Conservation (phyloP, 2,113 vertebrate genomes). For the Kryptolebias marmoratus region DNA sequence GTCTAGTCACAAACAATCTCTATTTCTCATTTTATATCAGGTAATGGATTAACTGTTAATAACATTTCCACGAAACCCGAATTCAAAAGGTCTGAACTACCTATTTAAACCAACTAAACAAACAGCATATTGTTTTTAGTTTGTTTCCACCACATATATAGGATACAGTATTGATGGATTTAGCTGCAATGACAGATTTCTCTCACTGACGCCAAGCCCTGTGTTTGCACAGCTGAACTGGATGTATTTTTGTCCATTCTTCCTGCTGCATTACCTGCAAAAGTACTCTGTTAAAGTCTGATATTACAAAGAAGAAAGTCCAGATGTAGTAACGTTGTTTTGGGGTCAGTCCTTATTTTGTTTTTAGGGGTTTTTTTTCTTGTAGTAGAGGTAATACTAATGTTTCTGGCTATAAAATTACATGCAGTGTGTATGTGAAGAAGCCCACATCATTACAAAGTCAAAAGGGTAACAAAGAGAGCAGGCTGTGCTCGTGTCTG, state of each 20-base stretch:
- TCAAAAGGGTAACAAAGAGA: conserved; percentile 4
- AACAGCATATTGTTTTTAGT: too few species aligned
- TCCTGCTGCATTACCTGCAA: neutral
- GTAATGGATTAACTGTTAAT: too few species aligned
- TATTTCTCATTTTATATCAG: too few species aligned
- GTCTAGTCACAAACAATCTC: too few species aligned
- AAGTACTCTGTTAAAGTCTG: neutral
- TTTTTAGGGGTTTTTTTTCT: too few species aligned
- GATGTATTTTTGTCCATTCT: neutral
- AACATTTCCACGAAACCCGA: too few species aligned
- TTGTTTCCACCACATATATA: too few species aligned
- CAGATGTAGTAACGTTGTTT: too few species aligned
- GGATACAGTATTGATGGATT: too few species aligned
- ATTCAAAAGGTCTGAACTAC: too few species aligned
- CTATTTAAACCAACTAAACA: too few species aligned
- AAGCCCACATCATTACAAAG: neutral
- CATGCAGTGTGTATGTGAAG: neutral
- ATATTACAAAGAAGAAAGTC: neutral
- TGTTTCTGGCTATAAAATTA: conserved; percentile 4
- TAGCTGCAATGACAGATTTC: neutral
- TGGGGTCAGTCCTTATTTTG: too few species aligned
- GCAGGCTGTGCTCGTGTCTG: neutral
- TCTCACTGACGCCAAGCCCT: neutral
- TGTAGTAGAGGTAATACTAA: neutral
- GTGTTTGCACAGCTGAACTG: conserved; percentile 9